Evolutionary conservation across 92 coral and sea anemone species (phyloP), one percentile per base, ranked within the genome.

Genomic region (Phenganax subtilis): DNA sequence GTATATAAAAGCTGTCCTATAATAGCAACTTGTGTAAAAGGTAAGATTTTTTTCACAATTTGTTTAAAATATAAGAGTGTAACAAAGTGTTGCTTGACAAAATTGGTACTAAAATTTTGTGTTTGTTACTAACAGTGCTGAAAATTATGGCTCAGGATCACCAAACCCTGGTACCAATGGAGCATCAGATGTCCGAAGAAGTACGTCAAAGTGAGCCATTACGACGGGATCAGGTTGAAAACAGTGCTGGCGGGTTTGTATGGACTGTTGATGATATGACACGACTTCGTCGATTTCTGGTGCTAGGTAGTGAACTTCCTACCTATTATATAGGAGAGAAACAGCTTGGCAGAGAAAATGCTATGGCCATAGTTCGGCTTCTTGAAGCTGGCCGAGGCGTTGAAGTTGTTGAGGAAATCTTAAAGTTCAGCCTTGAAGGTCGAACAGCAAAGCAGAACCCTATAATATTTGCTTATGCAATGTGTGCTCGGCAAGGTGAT

Each of bases 361-460:
- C 98, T 3, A 74, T 81, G 57, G 93, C 90, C 6, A 74, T 93
- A 76, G 31, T 80, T 54, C 85, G 90, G 8, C 79, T 93, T 68
- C 88, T 93, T 77, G 85, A 73, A 63, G 87, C 82, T 44, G 98
- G 97, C 20, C 82, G 72, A 57, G 98, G 98, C 1, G 83, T 84
- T 0, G 94, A 90, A 51, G 98, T 87, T 37, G 98, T 93, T 3
- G 77, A 86, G 54, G 84, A 77, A 12, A 90, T 91, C 62, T 84
- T 77, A 37, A 57, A 87, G 47, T 93, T 88, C 87, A 93, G 98
- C 71, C 91, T 90, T 7, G 90, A 89, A 61, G 94, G 94, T 31
- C 89, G 98, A 20, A 87, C 97, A 12, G 89, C 97, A 8, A 93
- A 93, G 51, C 98, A 93, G 77, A 89, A 92, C 55, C 90, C 93